A percentile compares a stretch with the other conserved stretches of the same genome.
These are phyloP conservation scores for Dicrurus megarhynchus DNA, from an alignment of 2,113 vertebrate genomes.

Conservation along the genomic window DNA sequence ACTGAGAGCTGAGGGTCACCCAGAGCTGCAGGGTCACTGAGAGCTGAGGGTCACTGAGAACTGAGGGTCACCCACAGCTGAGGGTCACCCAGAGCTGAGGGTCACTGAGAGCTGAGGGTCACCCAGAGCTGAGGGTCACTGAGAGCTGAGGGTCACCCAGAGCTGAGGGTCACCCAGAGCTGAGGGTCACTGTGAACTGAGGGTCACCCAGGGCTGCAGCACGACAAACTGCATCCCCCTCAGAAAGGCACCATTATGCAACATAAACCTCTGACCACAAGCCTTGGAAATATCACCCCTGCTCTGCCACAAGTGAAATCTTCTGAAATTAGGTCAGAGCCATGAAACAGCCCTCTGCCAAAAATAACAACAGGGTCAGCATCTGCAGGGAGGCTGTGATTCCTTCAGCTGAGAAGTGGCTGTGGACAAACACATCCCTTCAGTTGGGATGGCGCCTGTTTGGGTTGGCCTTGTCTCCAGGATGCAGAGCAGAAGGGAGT, in stretches of 20 bases:
- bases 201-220: neutral
- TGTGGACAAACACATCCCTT: neutral
- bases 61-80: too few species aligned
- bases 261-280: neutral
- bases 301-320: neutral
- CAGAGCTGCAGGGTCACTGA: neutral
- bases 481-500: neutral
- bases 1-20: too few species aligned
- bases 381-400: neutral
- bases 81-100: too few species aligned
- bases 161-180: neutral
- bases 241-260: rapidly evolving
- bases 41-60: neutral
- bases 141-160: neutral
- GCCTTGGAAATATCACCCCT: neutral
- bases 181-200: too few species aligned
- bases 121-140: too few species aligned
- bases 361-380: neutral
- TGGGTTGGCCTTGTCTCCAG: neutral
- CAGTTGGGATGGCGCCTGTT: neutral
- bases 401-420: neutral
- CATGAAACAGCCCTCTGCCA: neutral
- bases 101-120: too few species aligned
- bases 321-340: neutral
- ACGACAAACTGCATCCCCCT: neutral